These are phyloP conservation scores for Guaruba guarouba DNA, from an alignment of 2,113 vertebrate genomes.

Conservation along the genomic window DNA sequence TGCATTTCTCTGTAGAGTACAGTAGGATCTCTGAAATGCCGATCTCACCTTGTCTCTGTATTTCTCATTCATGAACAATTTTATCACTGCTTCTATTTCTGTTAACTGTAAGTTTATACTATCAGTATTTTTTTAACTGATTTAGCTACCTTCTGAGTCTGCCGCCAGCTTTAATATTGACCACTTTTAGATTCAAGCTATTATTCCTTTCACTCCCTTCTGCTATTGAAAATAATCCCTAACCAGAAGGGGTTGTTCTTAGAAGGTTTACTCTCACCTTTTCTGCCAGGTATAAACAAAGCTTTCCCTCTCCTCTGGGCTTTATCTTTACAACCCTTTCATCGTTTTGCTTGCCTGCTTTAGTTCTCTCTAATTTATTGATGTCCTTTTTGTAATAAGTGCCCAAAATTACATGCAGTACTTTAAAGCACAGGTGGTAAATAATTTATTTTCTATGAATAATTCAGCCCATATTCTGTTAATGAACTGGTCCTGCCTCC, in stretches of 20 bases:
- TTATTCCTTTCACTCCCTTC: background rate
- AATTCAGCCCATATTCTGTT: constrained; percentile 2
- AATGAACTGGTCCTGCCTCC: constrained; percentile 23
- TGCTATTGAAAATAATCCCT: background rate
- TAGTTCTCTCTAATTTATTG: constrained; percentile 38
- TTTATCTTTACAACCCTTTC: background rate
- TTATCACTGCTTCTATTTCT: background rate
- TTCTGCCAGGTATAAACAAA: background rate
- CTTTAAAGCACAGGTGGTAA: constrained; percentile 24
- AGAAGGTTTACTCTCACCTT: background rate
- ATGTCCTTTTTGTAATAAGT: constrained; percentile 32
- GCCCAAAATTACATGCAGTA: background rate
- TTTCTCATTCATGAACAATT: background rate
- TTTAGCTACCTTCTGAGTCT: background rate
- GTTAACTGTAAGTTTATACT: background rate
- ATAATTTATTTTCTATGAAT: constrained; percentile 61
- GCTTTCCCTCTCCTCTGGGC: background rate
- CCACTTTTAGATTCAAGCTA: background rate
- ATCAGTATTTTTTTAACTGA: background rate
- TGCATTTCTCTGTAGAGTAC: background rate
- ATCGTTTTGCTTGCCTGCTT: constrained; percentile 26
- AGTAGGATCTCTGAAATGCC: background rate
- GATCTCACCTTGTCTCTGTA: background rate
- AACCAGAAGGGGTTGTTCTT: background rate
- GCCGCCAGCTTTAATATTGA: background rate